Conservation (phyloP, 2,888 invertebrate genomes). For the Nomada ruficornis region DNA sequence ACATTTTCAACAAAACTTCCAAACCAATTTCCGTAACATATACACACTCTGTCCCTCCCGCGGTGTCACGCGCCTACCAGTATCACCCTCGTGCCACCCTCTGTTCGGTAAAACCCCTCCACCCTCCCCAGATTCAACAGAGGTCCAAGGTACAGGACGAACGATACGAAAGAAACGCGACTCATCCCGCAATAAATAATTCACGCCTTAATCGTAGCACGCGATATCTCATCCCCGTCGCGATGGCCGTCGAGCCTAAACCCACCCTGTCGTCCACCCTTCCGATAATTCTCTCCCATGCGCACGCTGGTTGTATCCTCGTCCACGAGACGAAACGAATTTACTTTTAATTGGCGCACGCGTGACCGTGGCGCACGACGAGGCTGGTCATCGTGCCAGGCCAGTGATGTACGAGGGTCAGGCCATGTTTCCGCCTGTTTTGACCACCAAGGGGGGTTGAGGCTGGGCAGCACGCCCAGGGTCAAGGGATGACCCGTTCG, state of each 20-base stretch:
- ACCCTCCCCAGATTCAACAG: neutral
- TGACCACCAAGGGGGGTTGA: constrained; percentile 83
- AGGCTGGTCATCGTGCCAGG: constrained; percentile 25
- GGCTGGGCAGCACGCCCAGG: constrained; percentile 82
- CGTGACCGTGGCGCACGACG: constrained; percentile 33
- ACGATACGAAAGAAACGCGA: neutral
- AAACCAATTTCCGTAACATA: neutral
- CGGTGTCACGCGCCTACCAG: neutral
- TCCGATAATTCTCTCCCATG: constrained; percentile 28
- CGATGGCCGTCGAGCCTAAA: neutral
- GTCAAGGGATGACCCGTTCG: constrained; percentile 79
- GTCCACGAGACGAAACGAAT: constrained; percentile 60
- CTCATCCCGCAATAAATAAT: constrained; percentile 51
- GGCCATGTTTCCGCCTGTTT: constrained; percentile 84
- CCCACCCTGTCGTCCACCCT: constrained; percentile 11
- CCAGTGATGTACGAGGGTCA: constrained; percentile 82
- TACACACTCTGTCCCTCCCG: neutral
- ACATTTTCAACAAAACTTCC: neutral
- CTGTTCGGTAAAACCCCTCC: neutral
- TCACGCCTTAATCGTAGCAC: constrained; percentile 41
- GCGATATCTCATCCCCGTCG: constrained; percentile 39
- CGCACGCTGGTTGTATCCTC: neutral
- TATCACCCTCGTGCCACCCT: neutral
- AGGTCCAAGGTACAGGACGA: too few relatives aligned
- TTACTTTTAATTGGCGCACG: constrained; percentile 68